These are phyloP conservation scores for Dasyprocta punctata DNA, from an alignment of 2,113 vertebrate species.

Conservation along the genomic window DNA sequence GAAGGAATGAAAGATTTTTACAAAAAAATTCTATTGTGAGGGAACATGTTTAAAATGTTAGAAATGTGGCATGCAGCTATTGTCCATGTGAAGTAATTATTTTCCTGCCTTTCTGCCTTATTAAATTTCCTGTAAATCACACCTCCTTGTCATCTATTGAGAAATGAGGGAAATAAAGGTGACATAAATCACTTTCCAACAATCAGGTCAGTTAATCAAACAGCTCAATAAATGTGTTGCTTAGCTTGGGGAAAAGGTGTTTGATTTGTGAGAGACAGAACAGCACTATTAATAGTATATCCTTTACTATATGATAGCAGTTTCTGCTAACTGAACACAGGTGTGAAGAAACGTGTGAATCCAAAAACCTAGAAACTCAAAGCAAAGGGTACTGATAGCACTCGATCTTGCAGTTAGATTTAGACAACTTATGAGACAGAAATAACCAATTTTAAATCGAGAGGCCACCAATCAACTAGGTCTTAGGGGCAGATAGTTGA, in stretches of 20 bases:
- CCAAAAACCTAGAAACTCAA: conserved; percentile 48
- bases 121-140: conserved; percentile 71
- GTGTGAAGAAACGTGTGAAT: conserved; percentile 18
- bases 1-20: conserved; percentile 28
- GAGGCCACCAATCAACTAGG: neutral
- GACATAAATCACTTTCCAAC: conserved; percentile 65
- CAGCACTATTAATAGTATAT: neutral
- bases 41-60: conserved; percentile 53
- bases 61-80: conserved; percentile 28
- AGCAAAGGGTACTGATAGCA: conserved; percentile 10
- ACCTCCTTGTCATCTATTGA: conserved; percentile 50
- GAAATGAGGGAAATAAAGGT: conserved; percentile 35
- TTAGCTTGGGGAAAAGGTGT: neutral
- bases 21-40: conserved; percentile 47
- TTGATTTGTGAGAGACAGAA: neutral
- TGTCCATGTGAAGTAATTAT: conserved; percentile 49
- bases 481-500: neutral
- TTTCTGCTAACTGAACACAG: conserved; percentile 25
- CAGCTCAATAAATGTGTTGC: neutral
- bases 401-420: neutral
- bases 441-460: neutral
- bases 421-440: neutral
- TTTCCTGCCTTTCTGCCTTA: conserved; percentile 60
- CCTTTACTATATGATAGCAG: neutral
- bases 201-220: conserved; percentile 33